These are phyloP conservation scores for Stomatorhinus walkeri DNA, from an alignment of 2,797 vertebrate genomes.

Conservation along the genomic window DNA sequence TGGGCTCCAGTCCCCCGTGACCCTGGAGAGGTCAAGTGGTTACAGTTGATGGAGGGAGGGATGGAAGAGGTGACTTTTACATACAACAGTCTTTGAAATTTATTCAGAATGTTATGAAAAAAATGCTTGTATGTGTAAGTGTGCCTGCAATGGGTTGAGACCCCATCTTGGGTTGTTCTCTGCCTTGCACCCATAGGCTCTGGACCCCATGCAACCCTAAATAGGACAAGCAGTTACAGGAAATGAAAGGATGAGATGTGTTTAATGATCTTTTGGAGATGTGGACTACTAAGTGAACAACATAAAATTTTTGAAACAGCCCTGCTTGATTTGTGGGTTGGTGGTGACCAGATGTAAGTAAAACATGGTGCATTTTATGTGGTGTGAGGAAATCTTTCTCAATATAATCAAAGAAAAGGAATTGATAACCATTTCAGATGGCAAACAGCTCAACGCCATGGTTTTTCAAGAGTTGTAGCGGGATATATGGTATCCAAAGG, in stretches of 20 bases:
- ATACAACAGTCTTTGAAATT: neutral
- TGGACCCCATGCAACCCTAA: neutral
- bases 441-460: neutral
- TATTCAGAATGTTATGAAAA: neutral
- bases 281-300: neutral
- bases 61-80: neutral
- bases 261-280: neutral
- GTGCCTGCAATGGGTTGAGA: neutral
- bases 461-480: neutral
- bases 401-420: neutral
- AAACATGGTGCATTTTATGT: neutral
- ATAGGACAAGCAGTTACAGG: neutral
- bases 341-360: neutral
- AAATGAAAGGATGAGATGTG: neutral
- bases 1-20: neutral
- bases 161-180: neutral
- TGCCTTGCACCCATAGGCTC: neutral
- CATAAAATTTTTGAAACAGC: neutral
- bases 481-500: neutral
- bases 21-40: neutral
- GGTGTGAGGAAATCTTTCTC: neutral
- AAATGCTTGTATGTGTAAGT: neutral
- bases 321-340: neutral
- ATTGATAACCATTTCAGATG: neutral
- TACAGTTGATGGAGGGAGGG: neutral